A percentile compares a stretch with the other conserved stretches of the same genome.
Evolutionary conservation across 2,797 vertebrate genomes (phyloP).

Genomic region (Cottoperca gobio): DNA sequence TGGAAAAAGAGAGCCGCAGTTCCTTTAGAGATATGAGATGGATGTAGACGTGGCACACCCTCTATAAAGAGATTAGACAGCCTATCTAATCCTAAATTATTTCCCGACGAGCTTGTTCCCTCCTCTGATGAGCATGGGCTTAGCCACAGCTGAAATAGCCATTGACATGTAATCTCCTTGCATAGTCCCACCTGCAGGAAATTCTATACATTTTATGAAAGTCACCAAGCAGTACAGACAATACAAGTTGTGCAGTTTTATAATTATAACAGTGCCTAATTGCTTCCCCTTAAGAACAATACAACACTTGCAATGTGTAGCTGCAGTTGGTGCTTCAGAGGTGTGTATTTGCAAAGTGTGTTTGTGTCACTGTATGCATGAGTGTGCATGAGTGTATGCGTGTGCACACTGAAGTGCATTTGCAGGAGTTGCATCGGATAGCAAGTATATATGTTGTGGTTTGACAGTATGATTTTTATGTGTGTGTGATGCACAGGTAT

Average conservation of each 20-base stretch:
- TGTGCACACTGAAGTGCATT: neutral
- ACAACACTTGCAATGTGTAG: neutral
- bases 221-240: slow-evolving; percentile 5
- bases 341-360: neutral
- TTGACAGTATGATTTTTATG: neutral
- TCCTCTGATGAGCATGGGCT: slow-evolving; percentile 84
- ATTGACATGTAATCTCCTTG: slow-evolving; percentile 87
- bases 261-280: neutral
- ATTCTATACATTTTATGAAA: slow-evolving; percentile 36
- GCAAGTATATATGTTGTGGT: neutral
- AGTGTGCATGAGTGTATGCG: neutral
- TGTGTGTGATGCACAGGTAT: neutral
- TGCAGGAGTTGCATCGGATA: neutral
- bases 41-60: slow-evolving; percentile 84
- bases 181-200: slow-evolving; percentile 55
- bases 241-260: neutral
- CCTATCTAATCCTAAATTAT: slow-evolving; percentile 94
- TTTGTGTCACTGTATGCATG: neutral
- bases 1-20: slow-evolving; percentile 39
- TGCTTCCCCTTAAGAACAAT: neutral
- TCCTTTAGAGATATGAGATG: slow-evolving; percentile 63
- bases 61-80: slow-evolving; percentile 94
- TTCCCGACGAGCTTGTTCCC: slow-evolving; percentile 86
- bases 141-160: slow-evolving; percentile 86
- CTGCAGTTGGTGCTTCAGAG: neutral